Conservation (phyloP, 1,140 invertebrate genomes). For the Neuroterus valhalla region DNA sequence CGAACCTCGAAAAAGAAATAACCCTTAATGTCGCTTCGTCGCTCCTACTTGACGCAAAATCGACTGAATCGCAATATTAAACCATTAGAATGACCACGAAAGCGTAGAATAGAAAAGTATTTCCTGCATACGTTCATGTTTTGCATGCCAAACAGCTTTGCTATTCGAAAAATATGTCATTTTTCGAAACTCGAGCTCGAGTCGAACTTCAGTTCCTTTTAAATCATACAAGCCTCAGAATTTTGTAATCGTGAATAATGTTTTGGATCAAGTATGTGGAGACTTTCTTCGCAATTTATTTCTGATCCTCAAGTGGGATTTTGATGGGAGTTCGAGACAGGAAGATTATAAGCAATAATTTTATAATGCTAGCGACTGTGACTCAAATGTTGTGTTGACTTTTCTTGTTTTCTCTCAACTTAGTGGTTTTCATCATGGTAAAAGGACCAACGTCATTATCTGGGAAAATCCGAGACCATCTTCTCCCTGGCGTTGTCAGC, state of each 20-base stretch:
- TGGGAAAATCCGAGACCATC: no score
- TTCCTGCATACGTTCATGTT: background rate
- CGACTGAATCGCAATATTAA: slow-evolving; percentile 14
- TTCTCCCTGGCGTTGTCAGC: no score
- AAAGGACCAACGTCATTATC: no score
- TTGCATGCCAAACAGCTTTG: slow-evolving; percentile 30
- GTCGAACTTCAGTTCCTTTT: slow-evolving; percentile 39
- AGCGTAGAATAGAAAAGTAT: slow-evolving; percentile 10
- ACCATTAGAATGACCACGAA: background rate
- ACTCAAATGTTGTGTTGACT: no score
- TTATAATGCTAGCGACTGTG: no score
- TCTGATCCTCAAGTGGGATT: no score
- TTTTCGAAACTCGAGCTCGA: slow-evolving; percentile 39
- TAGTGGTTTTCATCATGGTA: no score
- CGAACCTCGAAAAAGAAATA: slow-evolving; percentile 13
- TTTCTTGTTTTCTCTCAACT: no score
- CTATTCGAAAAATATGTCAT: slow-evolving; percentile 29
- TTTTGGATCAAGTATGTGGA: slow-evolving; percentile 33
- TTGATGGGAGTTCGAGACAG: no score
- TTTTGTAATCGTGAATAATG: slow-evolving; percentile 36
- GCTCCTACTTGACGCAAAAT: slow-evolving; percentile 21
- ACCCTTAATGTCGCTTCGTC: background rate
- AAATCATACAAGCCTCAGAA: slow-evolving; percentile 40
- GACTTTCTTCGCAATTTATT: slow-evolving; percentile 29
- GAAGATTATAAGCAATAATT: no score